Base-by-base conservation (phyloP, 2,888 invertebrate species). In the Hemaris fuciformis region DNA sequence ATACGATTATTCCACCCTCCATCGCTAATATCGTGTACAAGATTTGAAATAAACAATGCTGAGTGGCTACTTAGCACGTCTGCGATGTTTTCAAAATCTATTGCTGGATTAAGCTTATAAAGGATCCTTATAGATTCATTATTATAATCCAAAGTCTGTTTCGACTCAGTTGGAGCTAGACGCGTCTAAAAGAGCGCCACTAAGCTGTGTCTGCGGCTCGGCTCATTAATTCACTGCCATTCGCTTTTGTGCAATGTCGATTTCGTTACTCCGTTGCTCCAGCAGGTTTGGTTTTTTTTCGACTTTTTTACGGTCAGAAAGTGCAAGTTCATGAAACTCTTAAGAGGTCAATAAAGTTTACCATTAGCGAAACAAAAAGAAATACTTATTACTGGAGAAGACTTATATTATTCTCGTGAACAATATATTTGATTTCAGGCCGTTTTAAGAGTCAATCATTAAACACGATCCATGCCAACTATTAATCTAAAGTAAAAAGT, bases 1-100 rank as follows among this genome's bases (percentile, higher is more conserved):
- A 71, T 77, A 79, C 80, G 76, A 75, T 73, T 72, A 53, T 31
- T 45, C 38, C n/a, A 38, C 38, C 38, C 38, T 38, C 38, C 38
- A 38, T 38, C n/a, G 38, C 38, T 38, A 38, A n/a, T 38, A 38
- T 38, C n/a, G 38, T 38, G 31, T 5, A n/a, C 38, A n/a, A 4
- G 38, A 38, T 38, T 38, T 38, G 38, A 38, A 38, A 38, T 38
- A 38, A 38, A 38, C 38, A 38, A 38, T n/a, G 34, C n/a, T 38
- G 34, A 38, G 34, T 38, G 34, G 34, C 34, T 38, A 13, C 13
- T 38, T 13, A 38, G 4, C 34, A 1, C 34, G 34, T 38, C 7
- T 38, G 34, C 13, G 34, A 38, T 38, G 34, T 13, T 38, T 10
- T 10, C 10, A 38, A 3, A 13, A n/a, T n/a, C 13, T 38, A 7